Conservation (phyloP, 2,797 vertebrate genomes). For the Pangasius larnaudii region DNA sequence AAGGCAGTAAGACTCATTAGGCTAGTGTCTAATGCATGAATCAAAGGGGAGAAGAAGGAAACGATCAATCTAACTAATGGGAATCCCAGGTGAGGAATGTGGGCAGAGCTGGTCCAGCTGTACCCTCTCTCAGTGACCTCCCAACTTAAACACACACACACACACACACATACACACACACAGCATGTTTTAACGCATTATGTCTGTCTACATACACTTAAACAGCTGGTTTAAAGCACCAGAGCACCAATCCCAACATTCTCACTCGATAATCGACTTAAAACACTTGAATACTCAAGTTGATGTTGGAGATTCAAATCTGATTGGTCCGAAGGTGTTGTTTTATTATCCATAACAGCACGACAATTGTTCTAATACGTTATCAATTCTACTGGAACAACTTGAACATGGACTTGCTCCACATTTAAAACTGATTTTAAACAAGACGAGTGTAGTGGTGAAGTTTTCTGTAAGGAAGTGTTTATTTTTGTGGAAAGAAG, state of each 20-base stretch:
- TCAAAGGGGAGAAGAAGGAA: constrained; percentile 80
- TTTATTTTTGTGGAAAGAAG: not conserved
- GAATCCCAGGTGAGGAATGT: constrained; percentile 76
- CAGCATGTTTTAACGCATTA: constrained; percentile 10
- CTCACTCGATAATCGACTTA: not conserved
- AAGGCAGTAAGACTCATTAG: constrained; percentile 80
- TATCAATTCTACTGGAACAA: not conserved
- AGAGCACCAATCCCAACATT: not conserved
- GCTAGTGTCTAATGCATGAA: constrained; percentile 81
- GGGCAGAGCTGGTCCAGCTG: constrained; percentile 75
- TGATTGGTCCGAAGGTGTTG: not conserved
- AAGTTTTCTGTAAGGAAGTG: not conserved
- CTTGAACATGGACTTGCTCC: not conserved
- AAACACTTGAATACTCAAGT: not conserved
- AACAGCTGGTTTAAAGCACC: constrained; percentile 37
- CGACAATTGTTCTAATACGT: not conserved
- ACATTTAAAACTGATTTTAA: not conserved
- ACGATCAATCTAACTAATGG: constrained; percentile 83
- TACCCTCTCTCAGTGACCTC: constrained; percentile 73
- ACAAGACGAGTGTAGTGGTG: not conserved
- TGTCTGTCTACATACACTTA: constrained; percentile 5
- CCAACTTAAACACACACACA: constrained; percentile 63
- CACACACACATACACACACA: constrained; percentile 29
- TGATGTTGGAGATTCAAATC: not conserved
- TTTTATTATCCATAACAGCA: not conserved